Evolutionary conservation across 2,797 vertebrate species (phyloP), one percentile per base, ranked within the genome.

Genomic region (Triplophysa yarkandensis): DNA sequence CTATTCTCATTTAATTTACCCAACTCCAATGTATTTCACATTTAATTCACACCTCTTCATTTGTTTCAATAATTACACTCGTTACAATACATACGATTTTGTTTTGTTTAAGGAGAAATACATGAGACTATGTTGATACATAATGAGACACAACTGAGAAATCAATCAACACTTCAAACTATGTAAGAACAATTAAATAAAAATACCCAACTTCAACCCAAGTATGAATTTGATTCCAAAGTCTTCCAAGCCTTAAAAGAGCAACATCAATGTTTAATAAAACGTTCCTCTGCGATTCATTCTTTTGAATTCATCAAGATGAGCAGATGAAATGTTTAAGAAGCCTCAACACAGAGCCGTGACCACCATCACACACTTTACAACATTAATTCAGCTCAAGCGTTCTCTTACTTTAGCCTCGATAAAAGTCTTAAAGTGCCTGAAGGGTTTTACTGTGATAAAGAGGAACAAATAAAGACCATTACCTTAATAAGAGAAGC

Each of bases 401-500:
- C 30, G 16, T 23, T 28, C 32, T 11, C 27, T 57, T 30, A 2
- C 21, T 52, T 50, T 27, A 21, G 21, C 55, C 19, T 13, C 6
- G 23, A 52, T 25, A 39, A 64, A 36, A 48, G 10, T 61, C 14
- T 28, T 48, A 34, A 17, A 14, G 2, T 21, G 16, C 74, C 39
- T 57, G 63, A 68, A 48, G 85, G 66, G 48, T 70, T 57, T 21
- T 58, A 57, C 43, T 75, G 52, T 39, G 57, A 48, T 63, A 73
- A 75, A 60, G 57, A 66, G 36, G 70, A 66, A 76, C 77, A 66
- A 78, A 83, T 82, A 81, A 78, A 80, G 78, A 25, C 82, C 67
- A 77, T 90, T 90, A 91, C 89, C 90, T 92, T 86, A 88, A 78
- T 78, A 82, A 76, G 78, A 68, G 70, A 74, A 68, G 65, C 52